Evolutionary conservation across 2,797 vertebrate genomes (phyloP), one percentile per base, ranked within the genome.

Genomic region (Pseudotriccus pelzelni): DNA sequence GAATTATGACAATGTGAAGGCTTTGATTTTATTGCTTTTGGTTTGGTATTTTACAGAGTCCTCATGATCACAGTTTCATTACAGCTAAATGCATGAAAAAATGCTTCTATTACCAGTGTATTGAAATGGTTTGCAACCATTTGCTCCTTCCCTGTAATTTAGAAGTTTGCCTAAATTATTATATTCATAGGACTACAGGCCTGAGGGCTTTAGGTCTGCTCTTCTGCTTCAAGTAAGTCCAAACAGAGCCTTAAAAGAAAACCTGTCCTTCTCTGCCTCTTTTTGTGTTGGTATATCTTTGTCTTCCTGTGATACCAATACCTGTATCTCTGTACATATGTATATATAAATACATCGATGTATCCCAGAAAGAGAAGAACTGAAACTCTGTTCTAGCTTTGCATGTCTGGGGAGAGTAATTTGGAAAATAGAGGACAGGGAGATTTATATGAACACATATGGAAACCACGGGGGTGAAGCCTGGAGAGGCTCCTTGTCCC

Each of bases 371-470:
- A 47, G 56, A 78, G 49, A 55, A 76, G 68, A 89, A 68, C 37
- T 46, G 52, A 25, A 63, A 39, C 52, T 19, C 81, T 87, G 62
- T 69, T 62, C 56, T 84, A 1, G 1, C 64, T 85, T 53, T 92
- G 49, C 46, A 2, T 21, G 72, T 82, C 95, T 85, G 94, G n/a
- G 66, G 93, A 94, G 87, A 94, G 72, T 72, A 47, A 92, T 95
- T 92, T 95, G 73, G 88, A 52, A 52, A 83, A 25, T 22, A 34
- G 16, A 30, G 69, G 36, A 21, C 58, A 59, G 62, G 69, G 69
- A 92, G 93, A 88, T 95, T 91, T 95, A 91, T 94, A 89, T 87
- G 90, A 44, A 75, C 94, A 84, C 93, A 91, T 86, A 32, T 96
- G 94, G 92, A 93, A 91, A 41, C 89, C n/a, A 4, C 13, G 50